Conservation (phyloP, 2,888 invertebrate species). For the Abrostola tripartita region DNA sequence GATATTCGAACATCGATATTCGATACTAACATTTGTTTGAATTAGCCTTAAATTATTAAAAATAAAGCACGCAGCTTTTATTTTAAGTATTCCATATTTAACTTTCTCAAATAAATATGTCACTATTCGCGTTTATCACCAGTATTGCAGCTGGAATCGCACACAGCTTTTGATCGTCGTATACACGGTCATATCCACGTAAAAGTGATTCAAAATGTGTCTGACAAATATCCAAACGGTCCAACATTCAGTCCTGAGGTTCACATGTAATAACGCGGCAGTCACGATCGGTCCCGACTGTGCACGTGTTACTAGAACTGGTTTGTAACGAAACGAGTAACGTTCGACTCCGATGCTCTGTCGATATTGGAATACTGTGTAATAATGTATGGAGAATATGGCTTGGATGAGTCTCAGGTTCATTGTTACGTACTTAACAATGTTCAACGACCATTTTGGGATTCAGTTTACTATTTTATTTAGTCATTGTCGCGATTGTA, state of each 20-base stretch:
- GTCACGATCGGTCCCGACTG: constrained; percentile 71
- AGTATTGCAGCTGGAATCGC: background rate
- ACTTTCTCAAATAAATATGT: too few species aligned
- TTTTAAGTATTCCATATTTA: too few species aligned
- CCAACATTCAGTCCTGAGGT: constrained; percentile 28
- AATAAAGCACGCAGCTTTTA: too few species aligned
- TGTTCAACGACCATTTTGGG: too few species aligned
- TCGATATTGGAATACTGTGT: constrained; percentile 19
- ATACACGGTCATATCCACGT: constrained; percentile 19
- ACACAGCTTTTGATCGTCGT: background rate
- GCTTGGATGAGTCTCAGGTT: background rate
- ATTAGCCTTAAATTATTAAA: too few species aligned
- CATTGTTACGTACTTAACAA: background rate
- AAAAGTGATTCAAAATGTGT: constrained; percentile 38
- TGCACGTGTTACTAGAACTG: constrained; percentile 74
- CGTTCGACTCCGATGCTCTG: constrained; percentile 31
- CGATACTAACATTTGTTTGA: too few species aligned
- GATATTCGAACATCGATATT: too few species aligned
- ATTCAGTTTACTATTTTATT: too few species aligned
- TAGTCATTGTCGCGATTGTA: too few species aligned
- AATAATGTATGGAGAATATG: constrained; percentile 12
- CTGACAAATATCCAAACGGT: constrained; percentile 36
- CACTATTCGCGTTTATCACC: background rate
- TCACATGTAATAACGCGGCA: constrained; percentile 65
- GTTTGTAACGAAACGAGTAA: constrained; percentile 55